Conservation (phyloP, 2,888 invertebrate genomes). For the Euzetes globulus region DNA sequence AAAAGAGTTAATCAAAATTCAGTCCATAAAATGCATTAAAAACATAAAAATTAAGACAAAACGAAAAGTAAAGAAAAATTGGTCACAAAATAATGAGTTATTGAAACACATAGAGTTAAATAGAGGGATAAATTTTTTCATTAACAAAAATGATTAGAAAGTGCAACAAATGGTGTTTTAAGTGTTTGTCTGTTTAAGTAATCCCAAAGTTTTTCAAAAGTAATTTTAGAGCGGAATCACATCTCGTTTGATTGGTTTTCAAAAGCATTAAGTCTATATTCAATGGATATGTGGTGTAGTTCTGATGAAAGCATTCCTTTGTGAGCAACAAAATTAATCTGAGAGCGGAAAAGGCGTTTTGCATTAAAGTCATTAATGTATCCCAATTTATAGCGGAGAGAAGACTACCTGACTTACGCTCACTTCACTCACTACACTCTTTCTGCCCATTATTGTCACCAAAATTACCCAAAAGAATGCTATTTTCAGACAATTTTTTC, state of each 20-base stretch:
- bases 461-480: too few species aligned
- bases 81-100: not conserved
- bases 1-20: not conserved
- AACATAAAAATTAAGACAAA: not conserved
- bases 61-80: not conserved
- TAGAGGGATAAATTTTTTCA: too few species aligned
- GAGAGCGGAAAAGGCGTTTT: constrained; percentile 25
- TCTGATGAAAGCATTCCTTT: not conserved
- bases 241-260: constrained; percentile 1
- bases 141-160: not conserved
- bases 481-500: too few species aligned
- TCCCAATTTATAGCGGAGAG: not conserved
- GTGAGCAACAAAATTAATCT: not conserved
- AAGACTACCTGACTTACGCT: not conserved
- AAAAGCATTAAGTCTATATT: not conserved
- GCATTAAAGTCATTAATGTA: constrained; percentile 1
- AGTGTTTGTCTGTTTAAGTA: not conserved
- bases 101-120: not conserved
- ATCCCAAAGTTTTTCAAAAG: not conserved
- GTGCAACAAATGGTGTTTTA: not conserved
- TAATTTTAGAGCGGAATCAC: constrained; percentile 1
- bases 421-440: not conserved
- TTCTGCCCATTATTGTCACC: too few species aligned
- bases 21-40: not conserved
- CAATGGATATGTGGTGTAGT: not conserved